Evolutionary conservation across 2,888 invertebrate genomes (phyloP), one percentile per base, ranked within the genome.

Genomic region (Neelides folsomi): DNA sequence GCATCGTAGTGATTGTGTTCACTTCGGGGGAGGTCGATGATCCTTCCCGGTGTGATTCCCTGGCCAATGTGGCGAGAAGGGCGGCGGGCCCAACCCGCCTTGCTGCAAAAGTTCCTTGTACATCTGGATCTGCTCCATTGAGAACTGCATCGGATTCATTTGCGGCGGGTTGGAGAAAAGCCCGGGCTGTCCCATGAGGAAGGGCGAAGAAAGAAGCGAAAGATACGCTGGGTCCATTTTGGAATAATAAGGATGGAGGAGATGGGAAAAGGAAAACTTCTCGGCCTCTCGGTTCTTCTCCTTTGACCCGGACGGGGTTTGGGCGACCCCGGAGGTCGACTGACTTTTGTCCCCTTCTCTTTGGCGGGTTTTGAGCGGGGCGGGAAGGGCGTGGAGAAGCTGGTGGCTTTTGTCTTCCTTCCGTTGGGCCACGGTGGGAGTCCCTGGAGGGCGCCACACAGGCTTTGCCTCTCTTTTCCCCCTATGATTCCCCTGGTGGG

Each of bases 61-160:
- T 50, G 27, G 27, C 27, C 27, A 27, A 12, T 8, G 15, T 35
- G 13, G 35, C 9, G n/a, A 43, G 27, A 18, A 52, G 57, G 16
- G 57, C 58, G 53, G 56, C 1, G 59, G 58, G 13, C 49, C 40
- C 4, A 54, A n/a, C 7, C 27, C 27, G 36, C 54, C 53, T 49
- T 61, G 57, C 36, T 53, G 54, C 12, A 56, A 19, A n/a, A 77
- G 67, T 58, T 78, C 76, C 60, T 76, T 75, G 65, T 74, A 75
- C 57, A 77, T 72, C 62, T 76, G 76, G 52, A 74, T 65, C 53
- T 74, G 73, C 57, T 75, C 74, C 16, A 75, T 72, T 41, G 75
- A 71, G 54, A 75, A 72, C 18, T 71, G 70, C 39, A 69, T 63
- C 46, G 74, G 68, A 67, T 27, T 27, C 27, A 27, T 27, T 3